These are phyloP conservation scores for Botia kubotai DNA, from an alignment of 2,797 vertebrate species.

Conservation along the genomic window DNA sequence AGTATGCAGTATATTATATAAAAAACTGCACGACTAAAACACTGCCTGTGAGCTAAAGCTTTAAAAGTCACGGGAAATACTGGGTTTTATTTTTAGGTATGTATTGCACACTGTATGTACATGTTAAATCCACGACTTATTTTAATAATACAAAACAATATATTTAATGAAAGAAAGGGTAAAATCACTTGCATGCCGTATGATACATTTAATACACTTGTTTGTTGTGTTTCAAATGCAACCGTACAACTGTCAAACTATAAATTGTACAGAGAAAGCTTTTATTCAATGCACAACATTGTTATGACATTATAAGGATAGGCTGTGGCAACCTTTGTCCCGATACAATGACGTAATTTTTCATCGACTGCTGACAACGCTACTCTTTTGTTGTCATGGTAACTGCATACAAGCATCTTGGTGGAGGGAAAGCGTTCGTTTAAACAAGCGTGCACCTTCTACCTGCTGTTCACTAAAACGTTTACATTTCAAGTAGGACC, in stretches of 20 bases:
- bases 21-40: background rate
- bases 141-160: background rate
- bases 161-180: too few relatives aligned
- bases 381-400: conserved; percentile 45
- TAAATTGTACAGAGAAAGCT: background rate
- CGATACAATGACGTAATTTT: background rate
- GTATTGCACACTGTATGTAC: background rate
- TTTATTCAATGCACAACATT: background rate
- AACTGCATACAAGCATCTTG: conserved; percentile 40
- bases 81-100: background rate
- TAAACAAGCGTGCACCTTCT: conserved; percentile 44
- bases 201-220: too few relatives aligned
- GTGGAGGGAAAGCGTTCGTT: conserved; percentile 10
- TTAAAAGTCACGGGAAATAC: background rate
- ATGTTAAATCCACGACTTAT: background rate
- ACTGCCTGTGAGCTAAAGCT: background rate
- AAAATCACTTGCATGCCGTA: background rate
- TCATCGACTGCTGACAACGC: background rate
- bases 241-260: background rate
- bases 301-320: too few relatives aligned
- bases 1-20: conserved; percentile 13
- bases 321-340: background rate
- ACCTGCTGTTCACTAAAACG: conserved; percentile 39
- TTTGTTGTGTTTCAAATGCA: background rate
- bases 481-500: conserved; percentile 49